phyloP scores from a whole-genome alignment of 2,113 vertebrate genomes.

The Addax nasomaculatus region DNA sequence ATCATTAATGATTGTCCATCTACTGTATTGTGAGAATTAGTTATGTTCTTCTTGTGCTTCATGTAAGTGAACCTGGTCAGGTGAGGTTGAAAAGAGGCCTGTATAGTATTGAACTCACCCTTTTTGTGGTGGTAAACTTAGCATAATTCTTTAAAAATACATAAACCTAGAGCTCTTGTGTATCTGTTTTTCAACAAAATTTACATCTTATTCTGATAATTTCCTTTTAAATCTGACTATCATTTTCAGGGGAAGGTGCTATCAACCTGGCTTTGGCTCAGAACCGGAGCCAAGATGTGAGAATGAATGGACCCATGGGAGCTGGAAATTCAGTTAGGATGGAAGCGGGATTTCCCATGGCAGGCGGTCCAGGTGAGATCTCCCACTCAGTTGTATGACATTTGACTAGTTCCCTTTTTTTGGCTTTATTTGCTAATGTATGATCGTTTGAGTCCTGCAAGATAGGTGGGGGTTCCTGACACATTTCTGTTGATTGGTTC shows the following conservation, averaged over 20 bases:
- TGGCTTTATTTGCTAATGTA: constrained; percentile 16
- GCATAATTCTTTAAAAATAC: constrained; percentile 22
- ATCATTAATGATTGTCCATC: neutral
- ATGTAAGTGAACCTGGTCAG: neutral
- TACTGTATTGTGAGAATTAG: neutral
- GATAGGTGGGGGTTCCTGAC: neutral
- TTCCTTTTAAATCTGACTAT: constrained; percentile 48
- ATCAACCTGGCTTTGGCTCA: constrained; percentile 94
- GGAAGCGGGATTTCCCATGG: constrained; percentile 90
- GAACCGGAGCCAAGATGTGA: constrained; percentile 92
- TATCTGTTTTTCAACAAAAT: constrained; percentile 23
- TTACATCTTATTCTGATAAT: constrained; percentile 19
- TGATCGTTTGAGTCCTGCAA: constrained; percentile 2
- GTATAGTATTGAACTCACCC: neutral
- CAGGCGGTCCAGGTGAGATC: constrained; percentile 88
- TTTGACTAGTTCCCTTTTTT: constrained; percentile 46
- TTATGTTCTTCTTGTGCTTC: neutral
- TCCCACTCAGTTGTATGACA: neutral
- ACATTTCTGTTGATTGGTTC: constrained; percentile 33
- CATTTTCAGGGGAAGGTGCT: constrained; percentile 92
- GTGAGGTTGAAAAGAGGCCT: neutral
- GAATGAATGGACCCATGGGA: constrained; percentile 94
- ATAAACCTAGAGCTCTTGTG: neutral
- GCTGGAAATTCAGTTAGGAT: constrained; percentile 87
- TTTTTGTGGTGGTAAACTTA: constrained; percentile 35